Base-by-base conservation (phyloP, 2,797 vertebrate species). In the Pygocentrus nattereri region DNA sequence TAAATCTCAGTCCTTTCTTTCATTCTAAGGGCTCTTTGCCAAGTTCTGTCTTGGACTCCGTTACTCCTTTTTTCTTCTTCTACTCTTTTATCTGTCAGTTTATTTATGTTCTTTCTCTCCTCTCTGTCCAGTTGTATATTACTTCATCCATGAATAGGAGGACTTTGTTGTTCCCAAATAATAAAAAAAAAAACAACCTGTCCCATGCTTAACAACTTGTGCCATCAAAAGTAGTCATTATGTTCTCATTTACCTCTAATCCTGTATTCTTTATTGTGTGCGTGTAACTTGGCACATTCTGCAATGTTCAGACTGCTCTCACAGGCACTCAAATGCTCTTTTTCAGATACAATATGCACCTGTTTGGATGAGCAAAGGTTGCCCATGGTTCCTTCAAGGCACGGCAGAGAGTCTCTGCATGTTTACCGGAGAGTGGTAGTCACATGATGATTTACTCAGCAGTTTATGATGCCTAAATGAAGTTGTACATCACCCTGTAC, bases 161-260 rank as follows among this genome's bases (percentile, higher is more conserved):
- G 49, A 10, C 15, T 27, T 47, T 49, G 13, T 16, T 30, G 23
- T 54, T 72, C 27, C 18, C 49, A 52, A 70, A 50, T 50, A 72
- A 71, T 52, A n/a, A n/a, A n/a, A n/a, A 38, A 0, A 38, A 38
- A 38, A 0, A 38, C 38, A 5, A 38, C 5, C 5, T 6, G n/a
- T 27, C 68, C 23, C 15, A 44, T 16, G 21, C 50, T 34, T 31
- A 34, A 50, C 25, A 18, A 10, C 2, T 12, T 54, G 11, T 21
- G 12, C 25, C 21, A 34, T 34, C 21, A 71, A 31, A 70, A 7
- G 64, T 47, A 49, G 44, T 27, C 56, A 61, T 72, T 62, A 50
- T 56, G 50, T 73, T 56, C 70, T 73, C 47, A 19, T 72, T 72
- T 73, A 31, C 19, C 31, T 59, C 34, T 31, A 30, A 30, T 47